phyloP scores from a whole-genome alignment of 2,888 invertebrate species.

The Altica lythri region DNA sequence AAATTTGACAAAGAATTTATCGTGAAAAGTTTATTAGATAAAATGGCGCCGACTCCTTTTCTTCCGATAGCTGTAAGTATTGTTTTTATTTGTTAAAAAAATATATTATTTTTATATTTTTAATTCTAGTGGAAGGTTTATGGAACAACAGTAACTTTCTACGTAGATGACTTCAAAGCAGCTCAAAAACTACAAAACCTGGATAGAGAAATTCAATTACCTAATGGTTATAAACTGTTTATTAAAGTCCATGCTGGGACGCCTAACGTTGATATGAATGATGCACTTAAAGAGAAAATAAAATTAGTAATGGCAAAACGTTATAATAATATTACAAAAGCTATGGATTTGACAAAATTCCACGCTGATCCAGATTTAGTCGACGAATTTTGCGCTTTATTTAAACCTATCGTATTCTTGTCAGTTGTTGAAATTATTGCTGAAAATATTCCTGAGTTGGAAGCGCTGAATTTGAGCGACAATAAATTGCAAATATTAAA shows the following conservation, averaged over 20 bases:
- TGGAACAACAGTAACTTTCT: slow-evolving; percentile 73
- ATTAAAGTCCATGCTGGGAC: slow-evolving; percentile 68
- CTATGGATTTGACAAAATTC: slow-evolving; percentile 79
- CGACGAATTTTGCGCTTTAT: slow-evolving; percentile 76
- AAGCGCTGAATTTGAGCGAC: slow-evolving; percentile 79
- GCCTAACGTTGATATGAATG: slow-evolving; percentile 68
- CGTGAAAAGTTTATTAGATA: slow-evolving; percentile 64
- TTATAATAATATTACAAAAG: slow-evolving; percentile 73
- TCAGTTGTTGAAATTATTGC: slow-evolving; percentile 78
- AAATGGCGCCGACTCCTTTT: slow-evolving; percentile 69
- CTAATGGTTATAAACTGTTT: slow-evolving; percentile 72
- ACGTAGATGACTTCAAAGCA: slow-evolving; percentile 73
- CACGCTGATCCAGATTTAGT: slow-evolving; percentile 75
- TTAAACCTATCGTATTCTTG: slow-evolving; percentile 72
- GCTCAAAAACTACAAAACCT: slow-evolving; percentile 71
- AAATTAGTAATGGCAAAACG: slow-evolving; percentile 81
- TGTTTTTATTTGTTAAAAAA: too few relatives aligned
- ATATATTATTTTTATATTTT: neutral
- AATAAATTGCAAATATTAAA: slow-evolving; percentile 70
- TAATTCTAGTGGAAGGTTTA: slow-evolving; percentile 62
- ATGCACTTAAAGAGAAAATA: slow-evolving; percentile 72
- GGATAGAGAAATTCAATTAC: slow-evolving; percentile 71
- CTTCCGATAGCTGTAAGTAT: slow-evolving; percentile 64
- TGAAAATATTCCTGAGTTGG: slow-evolving; percentile 81
- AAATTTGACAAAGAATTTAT: slow-evolving; percentile 75